phyloP scores from a whole-genome alignment of 2,113 vertebrate genomes.

The Dicaeum eximium region DNA sequence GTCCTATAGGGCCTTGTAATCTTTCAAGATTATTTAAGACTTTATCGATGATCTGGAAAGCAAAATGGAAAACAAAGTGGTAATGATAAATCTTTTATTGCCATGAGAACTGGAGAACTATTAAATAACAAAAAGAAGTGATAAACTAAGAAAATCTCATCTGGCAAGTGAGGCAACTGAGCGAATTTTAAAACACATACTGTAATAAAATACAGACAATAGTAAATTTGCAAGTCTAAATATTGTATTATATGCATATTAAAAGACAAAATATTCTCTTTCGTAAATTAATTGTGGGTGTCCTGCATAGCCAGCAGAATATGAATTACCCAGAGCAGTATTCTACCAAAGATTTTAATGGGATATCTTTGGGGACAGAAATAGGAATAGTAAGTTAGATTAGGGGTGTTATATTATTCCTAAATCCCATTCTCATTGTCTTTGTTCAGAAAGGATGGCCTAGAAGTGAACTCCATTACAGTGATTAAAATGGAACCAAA shows the following conservation, averaged over 20 bases:
- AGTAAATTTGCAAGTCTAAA: constrained; percentile 35
- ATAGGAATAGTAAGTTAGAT: background rate
- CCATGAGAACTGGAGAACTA: background rate
- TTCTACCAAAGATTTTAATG: constrained; percentile 12
- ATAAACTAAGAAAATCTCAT: background rate
- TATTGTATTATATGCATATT: constrained; percentile 12
- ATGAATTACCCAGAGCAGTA: background rate
- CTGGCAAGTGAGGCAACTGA: background rate
- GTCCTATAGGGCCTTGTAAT: background rate
- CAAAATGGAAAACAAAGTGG: background rate
- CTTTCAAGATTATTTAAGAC: background rate
- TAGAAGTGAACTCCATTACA: background rate
- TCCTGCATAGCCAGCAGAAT: background rate
- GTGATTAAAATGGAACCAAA: background rate
- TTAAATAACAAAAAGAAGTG: background rate
- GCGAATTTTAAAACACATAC: constrained; percentile 9
- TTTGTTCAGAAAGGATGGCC: background rate
- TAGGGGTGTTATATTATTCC: background rate
- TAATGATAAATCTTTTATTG: background rate
- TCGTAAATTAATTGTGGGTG: background rate
- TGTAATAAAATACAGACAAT: constrained; percentile 12
- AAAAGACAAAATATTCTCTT: constrained; percentile 18
- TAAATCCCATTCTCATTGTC: background rate
- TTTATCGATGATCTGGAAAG: background rate
- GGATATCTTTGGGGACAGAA: background rate